Percentiles rank a stretch among this genome's conserved stretches.
phyloP scores from a whole-genome alignment of 2,113 vertebrate species.

The Aleadryas rufinucha region DNA sequence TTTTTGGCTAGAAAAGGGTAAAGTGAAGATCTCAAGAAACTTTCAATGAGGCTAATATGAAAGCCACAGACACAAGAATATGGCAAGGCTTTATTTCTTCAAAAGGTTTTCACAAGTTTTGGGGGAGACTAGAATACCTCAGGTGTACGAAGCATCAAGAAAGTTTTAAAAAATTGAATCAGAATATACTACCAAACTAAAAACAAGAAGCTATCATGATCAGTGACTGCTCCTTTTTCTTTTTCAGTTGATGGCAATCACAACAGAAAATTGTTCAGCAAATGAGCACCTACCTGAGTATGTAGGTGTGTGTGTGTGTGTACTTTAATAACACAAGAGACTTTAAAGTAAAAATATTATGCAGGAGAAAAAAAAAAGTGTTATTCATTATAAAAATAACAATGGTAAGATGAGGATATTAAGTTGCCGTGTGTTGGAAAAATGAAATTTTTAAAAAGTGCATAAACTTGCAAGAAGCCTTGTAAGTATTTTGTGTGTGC shows the following conservation, averaged over 20 bases:
- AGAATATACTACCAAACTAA: background rate
- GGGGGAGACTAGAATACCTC: background rate
- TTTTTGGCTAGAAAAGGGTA: background rate
- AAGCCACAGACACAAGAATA: background rate
- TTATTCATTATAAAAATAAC: background rate
- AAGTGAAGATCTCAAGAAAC: background rate
- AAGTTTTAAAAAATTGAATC: background rate
- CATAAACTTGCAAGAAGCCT: background rate
- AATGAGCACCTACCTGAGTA: background rate
- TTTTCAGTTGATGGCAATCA: background rate
- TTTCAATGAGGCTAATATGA: background rate
- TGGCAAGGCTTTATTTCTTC: background rate
- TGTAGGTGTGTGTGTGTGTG: fast-evolving
- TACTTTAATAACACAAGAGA: background rate
- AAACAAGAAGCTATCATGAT: background rate
- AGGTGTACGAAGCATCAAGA: background rate
- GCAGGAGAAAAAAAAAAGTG: background rate
- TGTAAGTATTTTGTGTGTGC: background rate
- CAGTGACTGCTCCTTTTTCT: background rate
- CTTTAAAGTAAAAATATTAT: background rate
- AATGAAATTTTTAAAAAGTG: fast-evolving
- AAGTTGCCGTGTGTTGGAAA: background rate
- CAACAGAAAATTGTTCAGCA: background rate
- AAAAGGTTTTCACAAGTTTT: background rate
- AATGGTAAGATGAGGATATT: background rate